Percentiles rank a stretch among this genome's conserved stretches.
Conservation (phyloP, 1,140 invertebrate genomes). For the Zaprionus nigranus region DNA sequence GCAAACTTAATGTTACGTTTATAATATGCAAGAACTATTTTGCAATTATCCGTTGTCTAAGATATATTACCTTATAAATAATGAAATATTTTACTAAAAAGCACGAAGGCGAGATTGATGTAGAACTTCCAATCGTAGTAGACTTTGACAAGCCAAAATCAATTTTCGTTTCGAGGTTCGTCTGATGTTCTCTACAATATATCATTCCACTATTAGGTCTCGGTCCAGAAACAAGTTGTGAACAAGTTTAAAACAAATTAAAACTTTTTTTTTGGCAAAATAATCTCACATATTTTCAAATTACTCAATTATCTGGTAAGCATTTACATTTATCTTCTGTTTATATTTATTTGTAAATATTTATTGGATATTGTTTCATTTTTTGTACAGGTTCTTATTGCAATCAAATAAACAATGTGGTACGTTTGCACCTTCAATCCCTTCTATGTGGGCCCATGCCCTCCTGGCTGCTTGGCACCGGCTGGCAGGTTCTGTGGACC, state of each 20-base stretch:
- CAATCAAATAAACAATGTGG: background rate
- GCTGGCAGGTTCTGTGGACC: background rate
- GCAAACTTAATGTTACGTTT: background rate
- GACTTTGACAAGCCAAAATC: constrained; percentile 7
- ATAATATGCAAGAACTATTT: constrained; percentile 1
- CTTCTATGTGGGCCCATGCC: constrained; percentile 55
- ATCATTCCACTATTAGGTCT: constrained; percentile 36
- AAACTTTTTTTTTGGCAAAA: constrained; percentile 14
- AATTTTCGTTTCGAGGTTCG: background rate
- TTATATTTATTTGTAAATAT: background rate
- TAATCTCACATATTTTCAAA: constrained; percentile 46
- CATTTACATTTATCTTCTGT: background rate
- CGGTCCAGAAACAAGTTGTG: constrained; percentile 25
- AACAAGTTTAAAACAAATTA: constrained; percentile 7
- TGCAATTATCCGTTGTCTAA: background rate
- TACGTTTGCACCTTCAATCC: constrained; percentile 44
- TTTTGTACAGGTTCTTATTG: background rate
- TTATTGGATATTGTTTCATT: background rate
- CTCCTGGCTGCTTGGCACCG: constrained; percentile 31
- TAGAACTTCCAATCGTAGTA: background rate
- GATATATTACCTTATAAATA: no score
- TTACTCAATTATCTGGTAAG: constrained; percentile 5
- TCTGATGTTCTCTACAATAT: background rate
- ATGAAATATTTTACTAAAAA: no score
- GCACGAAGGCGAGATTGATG: no score